Evolutionary conservation across 2,888 invertebrate species (phyloP).

Genomic region (Tetropium fuscum): DNA sequence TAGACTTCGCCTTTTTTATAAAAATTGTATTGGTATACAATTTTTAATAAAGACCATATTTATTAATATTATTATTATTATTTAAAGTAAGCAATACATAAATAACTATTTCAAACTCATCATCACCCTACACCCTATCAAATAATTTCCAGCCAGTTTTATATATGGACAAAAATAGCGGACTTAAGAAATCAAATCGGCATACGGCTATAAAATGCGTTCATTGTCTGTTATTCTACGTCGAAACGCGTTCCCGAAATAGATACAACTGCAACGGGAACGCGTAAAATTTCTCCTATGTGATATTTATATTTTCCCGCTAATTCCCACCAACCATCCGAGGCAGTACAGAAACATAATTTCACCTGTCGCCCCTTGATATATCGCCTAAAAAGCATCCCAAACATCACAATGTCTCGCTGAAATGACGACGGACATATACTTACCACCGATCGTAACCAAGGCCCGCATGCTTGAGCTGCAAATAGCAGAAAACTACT

Average conservation of each 20-base stretch:
- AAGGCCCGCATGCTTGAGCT: slow-evolving; percentile 57
- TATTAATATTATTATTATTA: too few relatives aligned
- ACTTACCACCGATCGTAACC: slow-evolving; percentile 43
- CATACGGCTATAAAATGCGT: too few relatives aligned
- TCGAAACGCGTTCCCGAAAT: background rate
- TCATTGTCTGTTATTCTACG: too few relatives aligned
- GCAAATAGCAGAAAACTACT: slow-evolving; percentile 56
- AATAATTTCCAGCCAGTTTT: too few relatives aligned
- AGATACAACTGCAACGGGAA: background rate
- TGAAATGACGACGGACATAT: slow-evolving; percentile 17
- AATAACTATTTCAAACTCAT: too few relatives aligned
- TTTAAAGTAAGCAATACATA: too few relatives aligned
- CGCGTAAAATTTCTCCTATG: slow-evolving; percentile 4
- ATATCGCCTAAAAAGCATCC: background rate
- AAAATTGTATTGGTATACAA: too few relatives aligned
- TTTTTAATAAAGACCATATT: too few relatives aligned
- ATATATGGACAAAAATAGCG: too few relatives aligned
- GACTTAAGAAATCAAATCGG: too few relatives aligned
- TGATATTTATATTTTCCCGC: slow-evolving; percentile 2
- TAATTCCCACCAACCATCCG: background rate
- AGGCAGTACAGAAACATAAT: background rate
- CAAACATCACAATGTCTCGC: slow-evolving; percentile 18
- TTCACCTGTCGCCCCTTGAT: background rate
- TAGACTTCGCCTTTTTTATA: too few relatives aligned
- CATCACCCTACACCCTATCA: too few relatives aligned